Base-by-base conservation (phyloP, 2,797 vertebrate genomes). In the Phataginus tricuspis region DNA sequence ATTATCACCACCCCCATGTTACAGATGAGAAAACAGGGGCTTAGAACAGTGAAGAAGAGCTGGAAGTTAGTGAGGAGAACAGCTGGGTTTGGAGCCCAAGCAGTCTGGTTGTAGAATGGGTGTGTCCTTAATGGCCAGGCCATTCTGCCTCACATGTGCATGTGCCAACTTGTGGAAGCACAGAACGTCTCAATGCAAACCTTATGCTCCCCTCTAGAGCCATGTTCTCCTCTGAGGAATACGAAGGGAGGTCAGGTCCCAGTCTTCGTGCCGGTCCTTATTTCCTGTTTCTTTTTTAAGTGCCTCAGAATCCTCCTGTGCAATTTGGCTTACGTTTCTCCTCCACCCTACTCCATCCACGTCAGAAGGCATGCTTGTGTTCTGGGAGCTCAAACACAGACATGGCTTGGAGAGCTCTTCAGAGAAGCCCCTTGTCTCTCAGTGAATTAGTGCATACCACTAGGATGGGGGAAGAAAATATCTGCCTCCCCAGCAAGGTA, bases 161-260 rank as follows among this genome's bases (percentile, higher is more conserved):
- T 4, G 25, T 42, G 34, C 45, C 9, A 0, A 16, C 13, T 31
- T 45, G 27, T 1, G 29, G 19, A 25, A 51, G 18, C 3, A 0
- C 0, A 16, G 55, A 59, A 55, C 42, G 57, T 69, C n/a, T 80
- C 77, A 13, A 34, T 49, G 34, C 34, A 74, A 89, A 49, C 29
- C 13, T 13, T 7, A 3, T 4, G 8, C n/a, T 57, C 27, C 9
- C 29, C 92, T 83, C 39, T 13, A 80, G 69, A 90, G 16, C 13
- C 29, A 3, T 5, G 0, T 34, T 79, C 16, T 72, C 25, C 31
- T 42, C 57, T 15, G 42, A 94, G 23, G 55, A 51, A 19, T 42
- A 19, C 14, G 12, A 42, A 12, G 4, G 7, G 31, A 39, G 31
- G 4, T 39, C 4, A 27, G 23, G 13, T 61, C 7, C 31, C 61